Evolutionary conservation across 2,888 invertebrate genomes (phyloP).

Genomic region (Scotopteryx bipunctaria): DNA sequence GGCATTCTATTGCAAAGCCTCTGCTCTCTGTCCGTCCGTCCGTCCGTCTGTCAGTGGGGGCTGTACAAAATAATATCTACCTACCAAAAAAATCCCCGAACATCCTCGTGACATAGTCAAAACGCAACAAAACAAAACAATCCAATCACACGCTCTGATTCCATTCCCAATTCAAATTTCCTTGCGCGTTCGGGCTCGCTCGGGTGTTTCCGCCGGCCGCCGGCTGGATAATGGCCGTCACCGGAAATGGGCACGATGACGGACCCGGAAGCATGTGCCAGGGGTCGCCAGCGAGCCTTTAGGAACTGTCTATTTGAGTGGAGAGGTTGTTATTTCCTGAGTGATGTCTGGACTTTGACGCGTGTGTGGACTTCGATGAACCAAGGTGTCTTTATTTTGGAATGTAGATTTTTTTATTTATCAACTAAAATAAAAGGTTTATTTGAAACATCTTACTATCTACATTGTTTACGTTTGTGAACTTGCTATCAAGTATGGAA

Average conservation of each 20-base stretch:
- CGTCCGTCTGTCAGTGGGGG: no score
- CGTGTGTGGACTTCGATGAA: neutral
- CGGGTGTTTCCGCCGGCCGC: slow-evolving; percentile 62
- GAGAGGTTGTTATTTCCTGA: slow-evolving; percentile 24
- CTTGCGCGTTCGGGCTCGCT: slow-evolving; percentile 55
- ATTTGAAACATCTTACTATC: no score
- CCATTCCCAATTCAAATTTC: slow-evolving; percentile 59
- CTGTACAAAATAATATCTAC: no score
- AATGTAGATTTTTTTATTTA: no score
- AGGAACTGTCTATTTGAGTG: slow-evolving; percentile 18
- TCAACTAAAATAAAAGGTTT: no score
- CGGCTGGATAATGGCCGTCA: slow-evolving; percentile 61
- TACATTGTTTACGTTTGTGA: no score
- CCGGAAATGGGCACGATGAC: slow-evolving; percentile 67
- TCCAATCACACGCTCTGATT: slow-evolving; percentile 20
- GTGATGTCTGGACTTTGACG: neutral
- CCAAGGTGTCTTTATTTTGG: neutral
- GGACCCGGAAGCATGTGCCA: slow-evolving; percentile 57
- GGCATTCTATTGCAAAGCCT: no score
- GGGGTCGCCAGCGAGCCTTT: slow-evolving; percentile 29
- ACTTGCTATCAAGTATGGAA: no score
- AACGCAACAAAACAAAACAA: slow-evolving; percentile 20
- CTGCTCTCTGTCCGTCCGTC: no score
- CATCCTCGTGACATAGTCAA: neutral
- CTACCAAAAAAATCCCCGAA: no score